phyloP scores from a whole-genome alignment of 2,113 vertebrate species.

The Limanda limanda region DNA sequence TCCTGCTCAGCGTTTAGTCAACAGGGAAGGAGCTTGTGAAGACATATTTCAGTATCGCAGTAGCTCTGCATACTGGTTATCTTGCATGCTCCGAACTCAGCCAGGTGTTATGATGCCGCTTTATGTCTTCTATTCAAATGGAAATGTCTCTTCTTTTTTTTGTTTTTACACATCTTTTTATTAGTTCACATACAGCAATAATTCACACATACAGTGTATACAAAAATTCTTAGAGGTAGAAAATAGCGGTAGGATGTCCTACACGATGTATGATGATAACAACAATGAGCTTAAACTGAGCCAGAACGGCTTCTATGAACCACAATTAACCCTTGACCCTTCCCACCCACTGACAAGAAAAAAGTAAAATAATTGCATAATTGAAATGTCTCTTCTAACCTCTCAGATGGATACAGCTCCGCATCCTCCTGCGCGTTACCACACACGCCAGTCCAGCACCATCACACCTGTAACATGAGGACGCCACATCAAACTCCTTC shows the following conservation, averaged over 20 bases:
- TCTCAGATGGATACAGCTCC: constrained; percentile 44
- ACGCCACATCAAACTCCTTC: constrained; percentile 23
- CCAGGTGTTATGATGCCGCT: constrained; percentile 17
- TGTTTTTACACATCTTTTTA: too few relatives aligned
- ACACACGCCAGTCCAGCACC: constrained; percentile 32
- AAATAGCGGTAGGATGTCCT: too few relatives aligned
- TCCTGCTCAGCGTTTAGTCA: constrained; percentile 73
- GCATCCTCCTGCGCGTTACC: constrained; percentile 25
- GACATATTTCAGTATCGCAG: constrained; percentile 49
- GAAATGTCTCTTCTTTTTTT: constrained; percentile 18
- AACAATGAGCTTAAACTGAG: too few relatives aligned
- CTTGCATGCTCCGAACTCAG: constrained; percentile 27
- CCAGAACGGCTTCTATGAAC: too few relatives aligned
- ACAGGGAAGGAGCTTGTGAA: constrained; percentile 66
- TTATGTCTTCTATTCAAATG: constrained; percentile 16
- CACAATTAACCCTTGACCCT: too few relatives aligned
- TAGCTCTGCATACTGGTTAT: constrained; percentile 31
- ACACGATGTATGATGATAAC: too few relatives aligned
- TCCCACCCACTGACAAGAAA: too few relatives aligned
- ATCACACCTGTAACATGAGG: constrained; percentile 43
- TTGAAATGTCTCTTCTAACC: constrained; percentile 14
- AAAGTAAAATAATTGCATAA: too few relatives aligned
- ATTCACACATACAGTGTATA: too few relatives aligned
- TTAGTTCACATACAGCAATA: too few relatives aligned
- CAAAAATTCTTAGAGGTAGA: too few relatives aligned